A percentile compares a stretch with the other conserved stretches of the same genome.
Conservation (phyloP, 2,888 invertebrate species). For the Operophtera brumata region DNA sequence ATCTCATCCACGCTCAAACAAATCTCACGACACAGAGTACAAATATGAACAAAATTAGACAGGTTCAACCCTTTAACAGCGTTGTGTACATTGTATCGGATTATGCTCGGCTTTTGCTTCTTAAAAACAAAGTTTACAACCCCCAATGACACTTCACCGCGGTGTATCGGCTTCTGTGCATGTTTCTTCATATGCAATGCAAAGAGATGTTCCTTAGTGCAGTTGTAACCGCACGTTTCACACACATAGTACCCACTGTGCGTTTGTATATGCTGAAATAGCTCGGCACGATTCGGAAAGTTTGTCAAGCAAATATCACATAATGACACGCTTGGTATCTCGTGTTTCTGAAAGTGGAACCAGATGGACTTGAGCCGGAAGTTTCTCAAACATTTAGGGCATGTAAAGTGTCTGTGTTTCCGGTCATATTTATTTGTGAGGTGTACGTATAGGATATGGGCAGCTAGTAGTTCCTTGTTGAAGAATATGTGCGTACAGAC, state of each 20-base stretch:
- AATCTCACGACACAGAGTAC: constrained; percentile 55
- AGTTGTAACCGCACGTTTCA: constrained; percentile 41
- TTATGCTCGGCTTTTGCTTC: not conserved
- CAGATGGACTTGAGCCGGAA: constrained; percentile 27
- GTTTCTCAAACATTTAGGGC: constrained; percentile 46
- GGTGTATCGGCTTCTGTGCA: not conserved
- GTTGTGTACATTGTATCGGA: constrained; percentile 24
- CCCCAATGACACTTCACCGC: not conserved
- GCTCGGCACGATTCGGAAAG: constrained; percentile 20
- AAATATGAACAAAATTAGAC: constrained; percentile 38
- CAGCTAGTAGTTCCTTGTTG: constrained; percentile 47
- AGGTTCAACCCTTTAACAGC: constrained; percentile 39
- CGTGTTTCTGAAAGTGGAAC: constrained; percentile 50
- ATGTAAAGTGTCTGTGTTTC: constrained; percentile 21
- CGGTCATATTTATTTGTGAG: not conserved
- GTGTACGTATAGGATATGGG: constrained; percentile 42
- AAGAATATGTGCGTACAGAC: constrained; percentile 53
- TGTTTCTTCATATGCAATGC: constrained; percentile 41
- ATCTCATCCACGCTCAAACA: constrained; percentile 34
- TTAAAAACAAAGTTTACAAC: constrained; percentile 25
- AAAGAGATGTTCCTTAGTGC: constrained; percentile 33
- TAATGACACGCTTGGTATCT: constrained; percentile 36
- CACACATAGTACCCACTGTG: constrained; percentile 47
- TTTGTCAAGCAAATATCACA: constrained; percentile 52
- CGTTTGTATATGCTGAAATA: constrained; percentile 39